Percentiles rank a stretch among this genome's conserved stretches.
phyloP scores from a whole-genome alignment of 2,113 vertebrate genomes.

The Scomber colias region DNA sequence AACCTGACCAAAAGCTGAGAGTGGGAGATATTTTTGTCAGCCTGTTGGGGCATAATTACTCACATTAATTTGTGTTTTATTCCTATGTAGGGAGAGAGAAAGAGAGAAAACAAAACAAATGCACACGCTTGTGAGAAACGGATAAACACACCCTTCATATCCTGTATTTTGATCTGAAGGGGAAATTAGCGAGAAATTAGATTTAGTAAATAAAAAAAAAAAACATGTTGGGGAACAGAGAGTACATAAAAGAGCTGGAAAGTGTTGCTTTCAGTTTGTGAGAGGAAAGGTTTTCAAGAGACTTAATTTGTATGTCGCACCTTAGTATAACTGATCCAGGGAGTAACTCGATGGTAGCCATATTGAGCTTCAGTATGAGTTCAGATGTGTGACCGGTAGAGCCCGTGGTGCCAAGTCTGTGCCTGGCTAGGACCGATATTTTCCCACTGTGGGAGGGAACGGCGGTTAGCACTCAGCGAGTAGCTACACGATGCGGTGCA shows the following conservation, averaged over 20 bases:
- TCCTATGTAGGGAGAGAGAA: neutral
- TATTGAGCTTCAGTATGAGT: slow-evolving; percentile 56
- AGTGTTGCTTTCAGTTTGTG: neutral
- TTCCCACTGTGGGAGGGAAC: slow-evolving; percentile 54
- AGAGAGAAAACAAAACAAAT: neutral
- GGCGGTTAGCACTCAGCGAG: slow-evolving; percentile 53
- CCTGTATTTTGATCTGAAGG: slow-evolving; percentile 5
- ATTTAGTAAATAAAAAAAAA: no score
- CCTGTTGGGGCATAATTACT: slow-evolving; percentile 4
- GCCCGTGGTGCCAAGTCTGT: slow-evolving; percentile 19
- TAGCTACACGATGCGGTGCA: slow-evolving; percentile 54
- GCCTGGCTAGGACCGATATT: slow-evolving; percentile 54
- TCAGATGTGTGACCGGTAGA: slow-evolving; percentile 49
- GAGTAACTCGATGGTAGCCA: slow-evolving; percentile 35
- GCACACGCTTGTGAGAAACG: slow-evolving; percentile 24
- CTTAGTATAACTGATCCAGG: slow-evolving; percentile 7
- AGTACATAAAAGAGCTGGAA: no score
- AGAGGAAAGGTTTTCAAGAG: neutral
- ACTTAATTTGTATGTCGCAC: slow-evolving; percentile 1
- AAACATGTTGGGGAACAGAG: no score
- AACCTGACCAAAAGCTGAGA: neutral
- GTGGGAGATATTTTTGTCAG: slow-evolving; percentile 1
- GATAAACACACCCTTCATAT: neutral
- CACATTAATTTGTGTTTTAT: neutral
- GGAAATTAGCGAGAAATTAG: neutral